Evolutionary conservation across 2,888 invertebrate genomes (phyloP), one percentile per base, ranked within the genome.

Genomic region (Archips crataeganus): DNA sequence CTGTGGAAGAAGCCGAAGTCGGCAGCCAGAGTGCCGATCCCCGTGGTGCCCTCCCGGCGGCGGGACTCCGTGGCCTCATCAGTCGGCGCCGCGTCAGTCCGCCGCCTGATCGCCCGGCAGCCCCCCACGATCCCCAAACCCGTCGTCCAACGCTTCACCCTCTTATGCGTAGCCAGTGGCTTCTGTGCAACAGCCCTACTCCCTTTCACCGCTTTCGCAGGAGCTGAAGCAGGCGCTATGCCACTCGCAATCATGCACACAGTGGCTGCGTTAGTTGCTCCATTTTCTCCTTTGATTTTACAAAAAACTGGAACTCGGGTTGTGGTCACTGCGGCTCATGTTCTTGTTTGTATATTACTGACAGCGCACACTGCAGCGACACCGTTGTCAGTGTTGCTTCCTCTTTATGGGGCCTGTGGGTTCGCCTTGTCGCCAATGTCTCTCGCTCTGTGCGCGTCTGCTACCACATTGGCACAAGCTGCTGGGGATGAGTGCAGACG

Each of bases 21-120:
- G 15, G 86, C 88, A 0, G 79, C 81, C 11, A 83, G 87, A 69
- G 80, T 83, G 23, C 77, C 84, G 1, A 80, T 77, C 2, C 79
- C 85, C 9, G 79, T 80, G 6, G 78, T 80, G 11, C 82, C 84
- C 2, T 85, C 87, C 8, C 92, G 96, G 3, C 94, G 97, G 2
- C 93, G 96, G 15, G 97, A 97, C 81, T 97, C 97, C 0, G 95
- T 96, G 70, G 96, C 96, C 39, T 97, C 97, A 65, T 97, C 97
- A 0, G 96, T 97, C 45, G 97, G 97, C 1, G 97, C 97, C 0
- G 97, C 97, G 0, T 97, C 97, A 0, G 97, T 97, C 10, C 95
- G 97, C 3, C 95, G 97, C 0, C 93, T 98, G 13, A 95, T 97
- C 69, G 96, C 97, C 0, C 80, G 92, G 51, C 93, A 88, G 47